Percentiles rank a stretch among this genome's conserved stretches.
These are phyloP conservation scores for Sander vitreus DNA, from an alignment of 2,113 vertebrate genomes.

Conservation along the genomic window DNA sequence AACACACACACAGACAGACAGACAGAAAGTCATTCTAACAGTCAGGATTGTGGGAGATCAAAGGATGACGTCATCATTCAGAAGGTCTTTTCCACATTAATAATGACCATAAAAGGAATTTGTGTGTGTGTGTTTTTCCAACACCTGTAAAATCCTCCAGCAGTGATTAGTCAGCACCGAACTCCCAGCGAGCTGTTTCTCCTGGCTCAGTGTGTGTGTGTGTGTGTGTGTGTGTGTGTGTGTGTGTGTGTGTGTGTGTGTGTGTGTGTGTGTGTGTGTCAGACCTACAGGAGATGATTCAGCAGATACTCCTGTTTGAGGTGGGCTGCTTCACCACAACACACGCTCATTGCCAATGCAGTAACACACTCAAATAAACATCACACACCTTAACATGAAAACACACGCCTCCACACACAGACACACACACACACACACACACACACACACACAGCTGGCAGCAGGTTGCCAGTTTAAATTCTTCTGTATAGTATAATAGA, in stretches of 20 bases:
- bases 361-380: not conserved
- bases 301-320: conserved; percentile 53
- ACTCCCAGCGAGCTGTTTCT: conserved; percentile 35
- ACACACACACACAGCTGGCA: not conserved
- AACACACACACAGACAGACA: not conserved
- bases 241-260: conserved; percentile 48
- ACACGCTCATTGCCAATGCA: conserved; percentile 21
- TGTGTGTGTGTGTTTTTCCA: conserved; percentile 22
- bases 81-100: conserved; percentile 22
- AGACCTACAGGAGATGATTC: conserved; percentile 60
- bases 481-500: too few relatives aligned
- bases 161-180: conserved; percentile 58
- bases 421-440: conserved; percentile 4
- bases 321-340: conserved; percentile 30
- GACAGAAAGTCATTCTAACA: conserved; percentile 14
- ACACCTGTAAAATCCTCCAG: conserved; percentile 60
- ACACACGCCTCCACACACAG: not conserved
- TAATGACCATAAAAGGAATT: conserved; percentile 41
- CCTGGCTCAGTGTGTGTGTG: conserved; percentile 33
- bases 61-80: conserved; percentile 27
- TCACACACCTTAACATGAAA: conserved; percentile 6
- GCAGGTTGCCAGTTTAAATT: not conserved
- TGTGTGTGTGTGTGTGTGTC: conserved; percentile 21
- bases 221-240: conserved; percentile 34
- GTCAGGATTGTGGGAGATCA: not conserved